These are phyloP conservation scores for Synergus umbraculus DNA, from an alignment of 2,888 invertebrate species.

Conservation along the genomic window DNA sequence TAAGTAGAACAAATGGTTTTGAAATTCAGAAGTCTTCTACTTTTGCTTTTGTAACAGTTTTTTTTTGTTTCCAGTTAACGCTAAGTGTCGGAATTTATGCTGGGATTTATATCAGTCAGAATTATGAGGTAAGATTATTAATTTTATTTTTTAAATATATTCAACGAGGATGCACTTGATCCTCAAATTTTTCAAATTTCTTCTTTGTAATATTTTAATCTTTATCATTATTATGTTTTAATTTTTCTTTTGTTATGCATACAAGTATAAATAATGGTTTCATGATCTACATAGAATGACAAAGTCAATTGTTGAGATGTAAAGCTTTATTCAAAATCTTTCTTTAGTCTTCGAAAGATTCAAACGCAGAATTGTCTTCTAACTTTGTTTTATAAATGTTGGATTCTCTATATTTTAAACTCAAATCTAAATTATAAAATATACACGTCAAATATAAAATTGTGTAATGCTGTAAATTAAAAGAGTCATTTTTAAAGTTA, in stretches of 20 bases:
- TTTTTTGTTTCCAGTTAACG: conserved; percentile 81
- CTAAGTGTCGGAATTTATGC: conserved; percentile 85
- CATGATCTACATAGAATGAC: not conserved
- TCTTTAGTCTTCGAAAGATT: not conserved
- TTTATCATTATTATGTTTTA: not conserved
- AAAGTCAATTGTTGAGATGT: not conserved
- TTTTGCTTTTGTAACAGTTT: conserved; percentile 6
- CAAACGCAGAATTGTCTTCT: not conserved
- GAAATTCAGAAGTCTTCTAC: conserved; percentile 26
- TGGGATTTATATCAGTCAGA: conserved; percentile 86
- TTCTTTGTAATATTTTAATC: conserved; percentile 18
- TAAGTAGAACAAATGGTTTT: conserved; percentile 54
- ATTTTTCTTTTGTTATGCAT: conserved; percentile 7
- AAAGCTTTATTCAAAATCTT: not conserved
- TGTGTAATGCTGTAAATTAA: not conserved
- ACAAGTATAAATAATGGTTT: conserved; percentile 39
- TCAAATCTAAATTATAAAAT: no score
- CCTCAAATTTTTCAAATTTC: not conserved
- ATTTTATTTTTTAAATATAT: not conserved
- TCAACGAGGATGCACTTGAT: not conserved
- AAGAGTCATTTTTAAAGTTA: not conserved
- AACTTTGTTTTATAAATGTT: not conserved
- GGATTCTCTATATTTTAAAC: not conserved
- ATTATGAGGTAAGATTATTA: conserved; percentile 82
- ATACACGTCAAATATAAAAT: no score